Percentiles rank a stretch among this genome's conserved stretches.
Conservation (phyloP, 2,888 invertebrate genomes). For the Thereva nobilitata region DNA sequence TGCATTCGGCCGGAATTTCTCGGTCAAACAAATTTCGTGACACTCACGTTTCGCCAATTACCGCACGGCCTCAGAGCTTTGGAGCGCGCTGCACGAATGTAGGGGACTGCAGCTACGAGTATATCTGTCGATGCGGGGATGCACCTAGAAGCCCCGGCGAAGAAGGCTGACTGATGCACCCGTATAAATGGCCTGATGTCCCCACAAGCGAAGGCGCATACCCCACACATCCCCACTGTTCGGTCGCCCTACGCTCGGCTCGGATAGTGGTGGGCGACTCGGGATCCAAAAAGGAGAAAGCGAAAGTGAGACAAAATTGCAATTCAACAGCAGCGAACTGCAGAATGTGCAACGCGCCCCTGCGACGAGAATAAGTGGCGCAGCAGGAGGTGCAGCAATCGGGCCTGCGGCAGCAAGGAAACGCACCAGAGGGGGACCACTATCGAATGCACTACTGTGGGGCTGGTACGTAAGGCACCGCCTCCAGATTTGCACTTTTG, state of each 20-base stretch:
- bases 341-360: too few species aligned
- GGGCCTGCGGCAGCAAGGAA: too few species aligned
- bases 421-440: conserved; percentile 1
- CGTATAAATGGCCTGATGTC: conserved; percentile 9
- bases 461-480: conserved; percentile 15
- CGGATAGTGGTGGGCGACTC: conserved; percentile 9
- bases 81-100: neutral
- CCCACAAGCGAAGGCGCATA: neutral
- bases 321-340: conserved; percentile 15
- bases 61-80: neutral
- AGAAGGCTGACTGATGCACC: conserved; percentile 6
- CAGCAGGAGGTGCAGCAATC: too few species aligned
- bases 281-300: conserved; percentile 1
- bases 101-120: neutral
- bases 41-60: conserved; percentile 25
- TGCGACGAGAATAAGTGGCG: too few species aligned
- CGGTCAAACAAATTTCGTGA: conserved; percentile 28
- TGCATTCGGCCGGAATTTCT: conserved; percentile 19
- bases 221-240: conserved; percentile 7
- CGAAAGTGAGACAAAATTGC: conserved; percentile 33
- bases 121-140: too few species aligned
- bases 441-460: neutral
- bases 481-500: neutral
- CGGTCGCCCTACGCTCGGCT: neutral
- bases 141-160: too few species aligned